Evolutionary conservation across 2,888 invertebrate genomes (phyloP).

Genomic region (Flexamia atlantica): DNA sequence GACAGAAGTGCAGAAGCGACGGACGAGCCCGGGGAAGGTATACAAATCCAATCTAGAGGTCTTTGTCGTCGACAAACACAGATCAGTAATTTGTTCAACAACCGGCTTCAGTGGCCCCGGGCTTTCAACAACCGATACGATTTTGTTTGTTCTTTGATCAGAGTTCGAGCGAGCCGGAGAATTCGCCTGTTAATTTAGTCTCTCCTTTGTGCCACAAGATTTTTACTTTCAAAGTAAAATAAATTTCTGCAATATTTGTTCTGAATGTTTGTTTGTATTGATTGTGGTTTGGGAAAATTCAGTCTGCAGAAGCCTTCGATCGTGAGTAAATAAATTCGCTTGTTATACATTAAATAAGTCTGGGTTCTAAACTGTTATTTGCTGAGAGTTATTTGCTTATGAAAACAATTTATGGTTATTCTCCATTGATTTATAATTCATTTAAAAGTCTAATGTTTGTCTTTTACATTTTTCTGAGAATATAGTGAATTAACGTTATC

Average conservation of each 20-base stretch:
- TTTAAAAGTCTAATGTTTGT: no score
- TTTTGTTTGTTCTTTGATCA: conserved; percentile 32
- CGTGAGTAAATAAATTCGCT: no score
- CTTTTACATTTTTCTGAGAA: no score
- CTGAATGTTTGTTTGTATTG: conserved; percentile 11
- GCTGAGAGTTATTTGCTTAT: no score
- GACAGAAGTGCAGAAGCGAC: background rate
- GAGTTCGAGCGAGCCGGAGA: conserved; percentile 10
- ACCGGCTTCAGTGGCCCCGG: background rate
- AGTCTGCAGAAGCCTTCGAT: no score
- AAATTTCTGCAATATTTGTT: conserved; percentile 6
- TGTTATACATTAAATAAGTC: no score
- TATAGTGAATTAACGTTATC: no score
- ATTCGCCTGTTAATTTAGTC: conserved; percentile 38
- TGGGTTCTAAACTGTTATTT: no score
- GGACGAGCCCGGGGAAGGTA: conserved; percentile 8
- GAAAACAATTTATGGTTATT: no score
- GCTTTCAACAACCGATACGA: background rate
- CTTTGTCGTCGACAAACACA: conserved; percentile 50
- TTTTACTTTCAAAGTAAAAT: conserved; percentile 26
- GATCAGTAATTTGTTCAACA: conserved; percentile 51
- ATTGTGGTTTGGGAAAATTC: background rate
- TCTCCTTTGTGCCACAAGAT: conserved; percentile 21
- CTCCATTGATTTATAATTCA: no score
- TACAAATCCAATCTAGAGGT: conserved; percentile 45